phyloP scores from a whole-genome alignment of 2,113 vertebrate genomes.

The Argyrosomus japonicus region DNA sequence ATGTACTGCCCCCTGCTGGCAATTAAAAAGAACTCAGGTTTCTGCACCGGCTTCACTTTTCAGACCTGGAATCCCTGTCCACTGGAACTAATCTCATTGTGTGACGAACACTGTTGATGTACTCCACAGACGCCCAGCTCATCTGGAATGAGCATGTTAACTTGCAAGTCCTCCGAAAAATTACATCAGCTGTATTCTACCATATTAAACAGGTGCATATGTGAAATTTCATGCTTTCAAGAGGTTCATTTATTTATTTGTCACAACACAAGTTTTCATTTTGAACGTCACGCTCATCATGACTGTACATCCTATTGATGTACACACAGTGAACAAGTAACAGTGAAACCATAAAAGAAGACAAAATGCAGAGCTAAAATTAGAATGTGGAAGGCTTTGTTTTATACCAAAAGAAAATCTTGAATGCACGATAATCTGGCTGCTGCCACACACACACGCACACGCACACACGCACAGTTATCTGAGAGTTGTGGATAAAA shows the following conservation, averaged over 20 bases:
- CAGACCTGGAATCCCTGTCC: no score
- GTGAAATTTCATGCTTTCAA: not conserved
- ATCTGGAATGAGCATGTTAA: not conserved
- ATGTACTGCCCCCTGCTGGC: no score
- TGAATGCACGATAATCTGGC: not conserved
- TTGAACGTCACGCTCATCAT: not conserved
- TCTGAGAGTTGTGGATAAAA: conserved; percentile 15
- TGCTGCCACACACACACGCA: not conserved
- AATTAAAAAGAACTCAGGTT: no score
- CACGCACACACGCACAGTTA: not conserved
- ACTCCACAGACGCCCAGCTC: not conserved
- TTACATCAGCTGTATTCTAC: not conserved
- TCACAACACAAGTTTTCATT: not conserved
- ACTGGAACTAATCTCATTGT: not conserved
- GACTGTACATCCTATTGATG: not conserved
- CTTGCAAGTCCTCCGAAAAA: not conserved
- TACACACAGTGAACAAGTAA: not conserved
- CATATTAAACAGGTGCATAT: not conserved
- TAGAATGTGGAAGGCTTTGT: not conserved
- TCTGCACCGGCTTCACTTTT: no score
- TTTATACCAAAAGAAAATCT: not conserved
- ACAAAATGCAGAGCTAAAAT: not conserved
- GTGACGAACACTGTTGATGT: not conserved
- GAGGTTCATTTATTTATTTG: not conserved
- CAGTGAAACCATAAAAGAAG: not conserved